Percentiles rank a stretch among this genome's conserved stretches.
These are phyloP conservation scores for Cephus spinipes DNA, from an alignment of 2,888 invertebrate species.

Conservation along the genomic window DNA sequence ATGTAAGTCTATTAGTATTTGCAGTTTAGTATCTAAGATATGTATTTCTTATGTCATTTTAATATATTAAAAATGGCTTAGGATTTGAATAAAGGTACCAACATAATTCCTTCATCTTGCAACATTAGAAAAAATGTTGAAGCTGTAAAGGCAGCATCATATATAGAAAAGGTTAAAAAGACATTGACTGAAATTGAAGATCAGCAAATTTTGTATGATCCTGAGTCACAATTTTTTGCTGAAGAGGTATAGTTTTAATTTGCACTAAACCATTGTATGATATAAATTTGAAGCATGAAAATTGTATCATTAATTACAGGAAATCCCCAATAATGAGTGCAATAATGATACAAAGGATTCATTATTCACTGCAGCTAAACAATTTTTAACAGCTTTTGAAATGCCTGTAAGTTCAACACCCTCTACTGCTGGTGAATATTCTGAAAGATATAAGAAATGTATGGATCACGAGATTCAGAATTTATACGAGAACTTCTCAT, in stretches of 20 bases:
- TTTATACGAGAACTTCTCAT: constrained; percentile 35
- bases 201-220: background rate
- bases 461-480: constrained; percentile 25
- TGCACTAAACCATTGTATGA: background rate
- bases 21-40: background rate
- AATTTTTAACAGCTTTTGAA: constrained; percentile 43
- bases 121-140: constrained; percentile 27
- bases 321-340: background rate
- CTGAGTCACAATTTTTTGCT: background rate
- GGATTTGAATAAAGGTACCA: constrained; percentile 15
- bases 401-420: no score
- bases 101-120: constrained; percentile 19
- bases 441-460: no score
- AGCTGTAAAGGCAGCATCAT: constrained; percentile 27
- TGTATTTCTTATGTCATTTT: background rate
- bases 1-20: no score
- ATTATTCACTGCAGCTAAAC: constrained; percentile 11
- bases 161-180: constrained; percentile 30
- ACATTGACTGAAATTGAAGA: background rate
- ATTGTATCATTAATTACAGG: background rate
- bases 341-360: background rate
- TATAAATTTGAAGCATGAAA: background rate
- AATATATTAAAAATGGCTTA: constrained; percentile 26
- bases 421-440: no score
- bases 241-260: background rate